Evolutionary conservation across 2,888 invertebrate species (phyloP).

Genomic region (Philonicus albiceps): DNA sequence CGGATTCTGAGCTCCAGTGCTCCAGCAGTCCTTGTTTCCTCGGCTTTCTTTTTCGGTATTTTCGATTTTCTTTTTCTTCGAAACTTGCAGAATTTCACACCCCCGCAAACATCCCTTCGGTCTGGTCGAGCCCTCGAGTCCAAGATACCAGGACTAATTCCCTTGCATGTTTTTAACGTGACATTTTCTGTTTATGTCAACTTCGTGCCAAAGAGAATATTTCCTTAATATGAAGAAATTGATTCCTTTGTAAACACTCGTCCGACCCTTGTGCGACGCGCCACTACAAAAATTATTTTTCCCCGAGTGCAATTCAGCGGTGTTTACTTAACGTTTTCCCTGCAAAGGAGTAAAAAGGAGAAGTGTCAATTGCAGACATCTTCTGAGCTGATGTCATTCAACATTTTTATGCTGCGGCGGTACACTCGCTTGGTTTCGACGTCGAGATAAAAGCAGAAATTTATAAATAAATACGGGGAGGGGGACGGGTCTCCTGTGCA

Average conservation of each 20-base stretch:
- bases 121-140: background rate
- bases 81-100: background rate
- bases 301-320: background rate
- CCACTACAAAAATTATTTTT: background rate
- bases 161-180: constrained; percentile 10
- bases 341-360: background rate
- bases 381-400: background rate
- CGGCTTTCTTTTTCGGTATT: background rate
- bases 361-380: constrained; percentile 10
- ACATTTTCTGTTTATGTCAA: background rate
- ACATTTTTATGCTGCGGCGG: background rate
- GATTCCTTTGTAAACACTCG: constrained; percentile 23
- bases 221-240: constrained; percentile 16
- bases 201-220: constrained; percentile 11
- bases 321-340: background rate
- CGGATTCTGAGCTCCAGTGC: background rate
- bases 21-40: background rate
- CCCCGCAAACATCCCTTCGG: background rate
- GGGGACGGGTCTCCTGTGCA: background rate
- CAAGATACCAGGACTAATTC: background rate
- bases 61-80: background rate
- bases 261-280: background rate
- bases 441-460: background rate
- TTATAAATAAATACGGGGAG: background rate
- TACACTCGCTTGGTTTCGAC: background rate